Evolutionary conservation across 2,113 vertebrate species (phyloP), one percentile per base, ranked within the genome.

Genomic region (Sinocyclocheilus grahami): DNA sequence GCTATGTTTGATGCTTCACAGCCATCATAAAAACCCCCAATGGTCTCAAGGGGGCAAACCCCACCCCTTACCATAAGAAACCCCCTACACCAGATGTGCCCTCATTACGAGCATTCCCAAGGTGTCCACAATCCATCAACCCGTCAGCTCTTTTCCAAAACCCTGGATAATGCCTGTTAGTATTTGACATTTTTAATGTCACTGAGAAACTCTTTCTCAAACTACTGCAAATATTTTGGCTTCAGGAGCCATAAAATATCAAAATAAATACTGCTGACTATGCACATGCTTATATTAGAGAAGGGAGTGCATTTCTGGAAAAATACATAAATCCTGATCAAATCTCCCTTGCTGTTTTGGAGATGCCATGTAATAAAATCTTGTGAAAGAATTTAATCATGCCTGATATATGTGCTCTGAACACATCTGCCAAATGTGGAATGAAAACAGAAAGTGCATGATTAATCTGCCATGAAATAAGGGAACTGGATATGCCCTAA

Each of bases 131-230:
- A 82, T 82, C 16, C 60, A 82, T 82, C 60, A 81, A 48, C 60
- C 39, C 8, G n/a, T 46, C 37, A 81, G 13, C 60, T 81, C 39
- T 67, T 82, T 63, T 20, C 78, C 20, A 80, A 42, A 42, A 42
- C 22, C 33, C 5, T 82, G 60, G 58, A 82, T 82, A 67, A 82
- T 27, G 79, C 14, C 20, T 67, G 79, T 82, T n/a, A 80, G 78
- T 42, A 24, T 63, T n/a, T 80, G 58, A 80, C 33, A 48, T 65
- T 37, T 81, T 48, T 67, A 46, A 46, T 48, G 39, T 67, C 22
- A 48, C 39, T 30, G 39, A 67, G 60, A 63, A 39, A 8, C n/a
- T 74, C 51, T 48, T 22, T 62, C 62, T 48, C 39, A 53, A 22
- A 39, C 67, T 30, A 86, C 6, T 58, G 65, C 30, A 65, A 55